Conservation (phyloP, 2,113 vertebrate species). For the Cairina moschata region DNA sequence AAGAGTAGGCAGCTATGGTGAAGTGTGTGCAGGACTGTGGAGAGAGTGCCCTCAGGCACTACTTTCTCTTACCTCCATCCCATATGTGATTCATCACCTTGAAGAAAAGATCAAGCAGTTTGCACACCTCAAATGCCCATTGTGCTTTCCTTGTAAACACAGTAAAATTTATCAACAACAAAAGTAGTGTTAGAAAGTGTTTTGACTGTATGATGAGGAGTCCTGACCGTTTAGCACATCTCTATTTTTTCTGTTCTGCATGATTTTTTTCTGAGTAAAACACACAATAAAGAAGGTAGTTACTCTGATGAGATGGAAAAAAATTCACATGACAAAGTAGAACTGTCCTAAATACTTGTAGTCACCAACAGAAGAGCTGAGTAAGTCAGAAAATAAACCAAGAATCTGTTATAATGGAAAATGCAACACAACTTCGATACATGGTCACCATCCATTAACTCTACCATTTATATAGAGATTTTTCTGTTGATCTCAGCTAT, state of each 20-base stretch:
- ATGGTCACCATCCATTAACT: neutral
- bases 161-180: neutral
- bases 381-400: neutral
- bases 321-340: neutral
- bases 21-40: neutral
- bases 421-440: neutral
- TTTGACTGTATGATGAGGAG: rapidly evolving
- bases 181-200: neutral
- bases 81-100: neutral
- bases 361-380: neutral
- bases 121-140: neutral
- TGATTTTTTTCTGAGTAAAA: neutral
- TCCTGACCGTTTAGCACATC: neutral
- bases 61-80: neutral
- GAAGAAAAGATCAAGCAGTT: neutral
- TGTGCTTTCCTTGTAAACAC: neutral
- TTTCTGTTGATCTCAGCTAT: neutral
- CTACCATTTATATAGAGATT: neutral
- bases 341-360: neutral
- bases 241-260: neutral
- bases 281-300: rapidly evolving
- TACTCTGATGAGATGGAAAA: neutral
- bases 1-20: neutral
- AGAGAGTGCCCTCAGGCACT: neutral
- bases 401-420: neutral